phyloP scores from a whole-genome alignment of 2,797 vertebrate genomes.

The Paguma larvata region DNA sequence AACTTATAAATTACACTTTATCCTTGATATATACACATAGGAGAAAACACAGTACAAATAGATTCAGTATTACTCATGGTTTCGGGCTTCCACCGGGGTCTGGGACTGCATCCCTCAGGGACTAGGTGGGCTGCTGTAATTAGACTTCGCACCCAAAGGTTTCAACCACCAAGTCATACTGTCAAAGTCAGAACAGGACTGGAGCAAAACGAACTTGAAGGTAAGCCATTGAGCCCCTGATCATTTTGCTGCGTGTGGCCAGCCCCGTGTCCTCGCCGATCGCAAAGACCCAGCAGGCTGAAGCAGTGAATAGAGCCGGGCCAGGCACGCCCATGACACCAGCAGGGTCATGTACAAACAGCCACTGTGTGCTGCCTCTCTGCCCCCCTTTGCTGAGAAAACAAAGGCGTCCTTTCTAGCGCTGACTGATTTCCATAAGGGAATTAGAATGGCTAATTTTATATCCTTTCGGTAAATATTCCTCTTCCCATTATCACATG shows the following conservation, averaged over 20 bases:
- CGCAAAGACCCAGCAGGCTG: neutral
- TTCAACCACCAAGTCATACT: neutral
- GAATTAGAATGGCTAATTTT: slow-evolving; percentile 50
- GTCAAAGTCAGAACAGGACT: neutral
- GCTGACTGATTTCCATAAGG: slow-evolving; percentile 43
- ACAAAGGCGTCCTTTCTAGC: slow-evolving; percentile 26
- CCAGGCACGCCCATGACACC: neutral
- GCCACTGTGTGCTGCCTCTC: neutral
- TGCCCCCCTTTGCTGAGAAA: neutral
- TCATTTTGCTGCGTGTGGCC: neutral
- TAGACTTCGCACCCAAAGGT: neutral
- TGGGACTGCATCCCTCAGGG: neutral
- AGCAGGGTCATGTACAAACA: fast-evolving
- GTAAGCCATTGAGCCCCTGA: neutral
- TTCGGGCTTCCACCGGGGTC: neutral
- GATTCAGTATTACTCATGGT: neutral
- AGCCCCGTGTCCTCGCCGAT: neutral
- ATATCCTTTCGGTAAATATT: slow-evolving; percentile 39
- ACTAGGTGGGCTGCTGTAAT: neutral
- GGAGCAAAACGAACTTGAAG: neutral
- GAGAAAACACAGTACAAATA: neutral
- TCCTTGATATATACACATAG: neutral
- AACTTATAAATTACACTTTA: neutral
- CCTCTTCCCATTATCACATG: slow-evolving; percentile 11
- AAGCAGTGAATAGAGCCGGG: too few relatives aligned